A percentile compares a stretch with the other conserved stretches of the same genome.
phyloP scores from a whole-genome alignment of 1,140 invertebrate species.

The Meloidogyne chitwoodi region DNA sequence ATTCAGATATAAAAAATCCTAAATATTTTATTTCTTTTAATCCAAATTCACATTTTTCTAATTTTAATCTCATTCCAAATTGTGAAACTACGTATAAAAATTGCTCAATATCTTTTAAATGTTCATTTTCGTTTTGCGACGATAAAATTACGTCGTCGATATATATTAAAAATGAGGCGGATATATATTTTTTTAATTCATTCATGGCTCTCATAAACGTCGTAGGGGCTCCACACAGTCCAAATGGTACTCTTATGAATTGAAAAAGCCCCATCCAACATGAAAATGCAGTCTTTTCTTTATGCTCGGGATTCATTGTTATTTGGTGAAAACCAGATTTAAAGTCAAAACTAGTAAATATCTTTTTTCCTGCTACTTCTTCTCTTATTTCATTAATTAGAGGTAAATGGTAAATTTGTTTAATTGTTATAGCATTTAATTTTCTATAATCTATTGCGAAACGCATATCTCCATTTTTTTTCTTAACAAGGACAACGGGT shows the following conservation, averaged over 20 bases:
- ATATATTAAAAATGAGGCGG: conserved; percentile 19
- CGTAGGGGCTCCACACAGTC: conserved; percentile 9
- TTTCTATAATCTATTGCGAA: conserved; percentile 16
- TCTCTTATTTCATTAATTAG: conserved; percentile 15
- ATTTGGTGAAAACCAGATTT: conserved; percentile 19
- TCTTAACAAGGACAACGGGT: not conserved
- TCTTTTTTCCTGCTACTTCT: conserved; percentile 5
- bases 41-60: conserved; percentile 19
- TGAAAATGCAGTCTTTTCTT: conserved; percentile 24
- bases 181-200: conserved; percentile 16
- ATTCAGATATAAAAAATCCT: conserved; percentile 22
- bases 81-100: not conserved
- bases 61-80: conserved; percentile 9
- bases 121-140: conserved; percentile 2
- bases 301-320: not conserved
- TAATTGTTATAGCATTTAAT: conserved; percentile 15
- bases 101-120: conserved; percentile 20
- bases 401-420: conserved; percentile 13
- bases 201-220: conserved; percentile 31
- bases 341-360: conserved; percentile 19
- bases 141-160: conserved; percentile 18
- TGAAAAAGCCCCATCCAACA: conserved; percentile 24
- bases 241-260: conserved; percentile 30
- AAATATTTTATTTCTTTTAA: conserved; percentile 25
- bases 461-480: not conserved